Base-by-base conservation (phyloP, 2,888 invertebrate genomes). In the Apamea monoglypha region DNA sequence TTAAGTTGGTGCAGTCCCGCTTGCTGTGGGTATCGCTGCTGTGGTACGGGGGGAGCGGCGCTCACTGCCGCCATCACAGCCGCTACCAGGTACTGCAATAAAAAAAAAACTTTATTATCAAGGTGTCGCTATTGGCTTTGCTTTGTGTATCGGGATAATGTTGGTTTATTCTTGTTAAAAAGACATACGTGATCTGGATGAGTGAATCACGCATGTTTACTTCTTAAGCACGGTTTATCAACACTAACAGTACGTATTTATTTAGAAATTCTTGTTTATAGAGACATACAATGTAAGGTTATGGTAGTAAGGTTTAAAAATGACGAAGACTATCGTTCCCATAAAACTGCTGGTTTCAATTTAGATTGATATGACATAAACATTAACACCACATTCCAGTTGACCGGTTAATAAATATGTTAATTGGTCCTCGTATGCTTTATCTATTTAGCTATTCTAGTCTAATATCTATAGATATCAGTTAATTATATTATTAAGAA, bases 1-100 rank as follows among this genome's bases (percentile, higher is more conserved):
- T 93, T 92, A n/a, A 93, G 86, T 63, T 94, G 94, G 67, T 94
- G 95, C 18, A 93, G 85, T 25, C 90, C 90, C 0, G 90, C 71
- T 64, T 91, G 92, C 66, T 93, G 94, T 18, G 89, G 91, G 90
- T 93, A 94, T 18, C 91, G 91, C 67, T 90, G 92, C 50, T 92
- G 86, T 10, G 90, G 83, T 3, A 88, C 61, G 1, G 95, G 94
- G 0, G 95, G 95, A 6, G 95, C 95, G 1, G 94, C 95, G 50
- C 89, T 89, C 76, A 88, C 94, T 21, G 86, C 91, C 79, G 88
- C 86, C 74, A 92, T 88, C 44, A 93, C 63, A 40, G 90, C 90
- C n/a, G 91, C 92, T 44, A 94, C 73, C 14, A 93, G 68, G 56
- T 85, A 90, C 96, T 96, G 92, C 3, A 93, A 75, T 47, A 84